Evolutionary conservation across 2,113 vertebrate species (phyloP), one percentile per base, ranked within the genome.

Genomic region (Alouatta palliata): DNA sequence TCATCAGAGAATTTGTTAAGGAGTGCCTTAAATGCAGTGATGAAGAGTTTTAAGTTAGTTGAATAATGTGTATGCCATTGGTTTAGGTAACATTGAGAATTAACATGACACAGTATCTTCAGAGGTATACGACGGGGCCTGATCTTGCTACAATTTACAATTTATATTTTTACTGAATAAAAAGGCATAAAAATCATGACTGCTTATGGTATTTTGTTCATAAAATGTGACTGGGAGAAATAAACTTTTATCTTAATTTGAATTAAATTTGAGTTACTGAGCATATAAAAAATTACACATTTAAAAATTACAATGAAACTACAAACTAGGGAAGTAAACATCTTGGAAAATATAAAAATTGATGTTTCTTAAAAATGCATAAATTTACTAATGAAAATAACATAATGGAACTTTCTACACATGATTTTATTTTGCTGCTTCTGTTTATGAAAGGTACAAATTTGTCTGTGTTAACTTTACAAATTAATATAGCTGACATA

Each of bases 401-500:
- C 5, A 75, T 90, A 95, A 85, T 45, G 13, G 27, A 94, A 5
- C 8, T 94, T 97, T 97, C 82, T 3, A 0, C 6, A 70, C 0
- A 94, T 45, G 27, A 84, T 92, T 16, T 95, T 97, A 98, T 97
- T 97, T 97, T 32, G 7, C 45, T 96, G 13, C 27, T 94, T 98
- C 79, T 88, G 0, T 96, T 98, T 97, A 90, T 98, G 86, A 97
- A 95, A 95, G 45, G 66, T 94, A 13, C 6, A 96, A 61, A 98
- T 98, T 98, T 87, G 68, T 94, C 70, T 95, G 17, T 68, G 70
- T 97, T 77, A 95, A 97, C 68, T 97, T 98, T 95, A 87, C 98
- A 98, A 98, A 98, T 97, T 97, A 97, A 97, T 98, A 58, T 30
- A 97, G 75, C 25, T 7, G 2, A 97, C 16, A 75, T 84, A 97